Percentiles rank a stretch among this genome's conserved stretches.
Evolutionary conservation across 92 coral and sea anemone species (phyloP).

Genomic region (Bergia sp.): DNA sequence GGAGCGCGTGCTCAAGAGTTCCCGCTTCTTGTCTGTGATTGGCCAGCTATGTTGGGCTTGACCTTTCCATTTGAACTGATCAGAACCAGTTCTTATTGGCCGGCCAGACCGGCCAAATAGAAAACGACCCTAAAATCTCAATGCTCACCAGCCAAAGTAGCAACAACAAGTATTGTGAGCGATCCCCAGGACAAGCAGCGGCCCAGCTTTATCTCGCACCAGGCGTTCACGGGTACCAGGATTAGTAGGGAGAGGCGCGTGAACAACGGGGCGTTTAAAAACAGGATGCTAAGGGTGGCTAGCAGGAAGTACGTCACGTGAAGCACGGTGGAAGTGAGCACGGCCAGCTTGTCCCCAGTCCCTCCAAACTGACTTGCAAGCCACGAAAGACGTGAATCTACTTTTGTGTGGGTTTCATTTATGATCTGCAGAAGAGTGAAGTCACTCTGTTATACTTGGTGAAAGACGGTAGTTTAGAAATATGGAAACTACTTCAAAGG

Average conservation of each 20-base stretch:
- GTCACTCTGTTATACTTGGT: too few species aligned
- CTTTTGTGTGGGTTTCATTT: constrained; percentile 74
- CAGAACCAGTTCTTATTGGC: too few species aligned
- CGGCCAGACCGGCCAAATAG: too few species aligned
- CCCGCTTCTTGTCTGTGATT: too few species aligned
- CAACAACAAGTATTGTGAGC: constrained; percentile 69
- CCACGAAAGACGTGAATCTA: constrained; percentile 87
- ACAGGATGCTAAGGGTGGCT: constrained; percentile 85
- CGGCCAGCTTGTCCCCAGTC: constrained; percentile 83
- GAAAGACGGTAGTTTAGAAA: too few species aligned
- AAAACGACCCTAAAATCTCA: too few species aligned
- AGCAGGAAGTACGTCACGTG: constrained; percentile 86
- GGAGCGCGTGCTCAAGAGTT: too few species aligned
- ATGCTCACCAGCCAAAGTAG: constrained; percentile 75
- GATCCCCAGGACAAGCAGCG: constrained; percentile 74
- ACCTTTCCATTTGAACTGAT: too few species aligned
- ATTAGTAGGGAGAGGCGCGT: constrained; percentile 81
- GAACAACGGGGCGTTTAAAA: constrained; percentile 90
- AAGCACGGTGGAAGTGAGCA: constrained; percentile 72
- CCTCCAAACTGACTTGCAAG: constrained; percentile 90
- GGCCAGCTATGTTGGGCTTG: too few species aligned
- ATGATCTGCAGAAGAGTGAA: constrained; percentile 64
- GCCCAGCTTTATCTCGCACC: constrained; percentile 82
- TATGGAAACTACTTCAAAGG: too few species aligned
- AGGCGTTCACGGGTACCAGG: constrained; percentile 85